Conservation (phyloP, 2,888 invertebrate species). For the Drosophila nr. perissopoda region DNA sequence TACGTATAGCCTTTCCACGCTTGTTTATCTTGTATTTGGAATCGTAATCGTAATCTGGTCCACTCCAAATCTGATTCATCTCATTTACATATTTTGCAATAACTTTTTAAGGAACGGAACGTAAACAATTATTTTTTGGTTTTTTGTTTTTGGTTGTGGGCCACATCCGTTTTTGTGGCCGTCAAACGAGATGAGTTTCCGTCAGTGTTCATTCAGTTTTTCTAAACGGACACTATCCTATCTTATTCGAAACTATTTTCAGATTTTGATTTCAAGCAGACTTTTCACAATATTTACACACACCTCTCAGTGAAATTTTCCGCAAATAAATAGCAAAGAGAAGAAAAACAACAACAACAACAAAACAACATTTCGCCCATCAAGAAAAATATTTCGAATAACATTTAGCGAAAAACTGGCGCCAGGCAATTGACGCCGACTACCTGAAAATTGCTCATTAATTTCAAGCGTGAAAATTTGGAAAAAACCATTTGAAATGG, state of each 20-base stretch:
- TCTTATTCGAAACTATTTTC: slow-evolving; percentile 30
- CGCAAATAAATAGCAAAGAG: slow-evolving; percentile 44
- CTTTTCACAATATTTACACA: slow-evolving; percentile 45
- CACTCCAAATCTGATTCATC: not conserved
- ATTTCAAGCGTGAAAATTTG: slow-evolving; percentile 66
- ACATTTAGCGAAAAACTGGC: slow-evolving; percentile 72
- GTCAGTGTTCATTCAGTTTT: slow-evolving; percentile 6
- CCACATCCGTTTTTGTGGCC: slow-evolving; percentile 26
- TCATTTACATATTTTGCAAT: not conserved
- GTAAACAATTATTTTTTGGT: not conserved
- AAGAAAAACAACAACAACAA: not conserved
- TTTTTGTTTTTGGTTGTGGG: not conserved
- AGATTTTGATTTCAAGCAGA: slow-evolving; percentile 29
- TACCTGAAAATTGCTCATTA: slow-evolving; percentile 73
- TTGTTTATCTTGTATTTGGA: not conserved
- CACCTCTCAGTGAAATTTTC: slow-evolving; percentile 55
- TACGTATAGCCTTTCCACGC: not conserved
- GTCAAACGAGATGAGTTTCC: slow-evolving; percentile 30
- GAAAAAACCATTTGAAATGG: slow-evolving; percentile 55
- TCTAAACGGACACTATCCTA: slow-evolving; percentile 14
- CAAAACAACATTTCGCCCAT: slow-evolving; percentile 25
- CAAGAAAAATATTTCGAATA: slow-evolving; percentile 69
- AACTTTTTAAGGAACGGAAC: slow-evolving; percentile 1
- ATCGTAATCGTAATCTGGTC: not conserved
- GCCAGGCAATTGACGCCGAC: slow-evolving; percentile 65